Evolutionary conservation across 2,888 invertebrate species (phyloP), one percentile per base, ranked within the genome.

Genomic region (Diaprepes abbreviatus): DNA sequence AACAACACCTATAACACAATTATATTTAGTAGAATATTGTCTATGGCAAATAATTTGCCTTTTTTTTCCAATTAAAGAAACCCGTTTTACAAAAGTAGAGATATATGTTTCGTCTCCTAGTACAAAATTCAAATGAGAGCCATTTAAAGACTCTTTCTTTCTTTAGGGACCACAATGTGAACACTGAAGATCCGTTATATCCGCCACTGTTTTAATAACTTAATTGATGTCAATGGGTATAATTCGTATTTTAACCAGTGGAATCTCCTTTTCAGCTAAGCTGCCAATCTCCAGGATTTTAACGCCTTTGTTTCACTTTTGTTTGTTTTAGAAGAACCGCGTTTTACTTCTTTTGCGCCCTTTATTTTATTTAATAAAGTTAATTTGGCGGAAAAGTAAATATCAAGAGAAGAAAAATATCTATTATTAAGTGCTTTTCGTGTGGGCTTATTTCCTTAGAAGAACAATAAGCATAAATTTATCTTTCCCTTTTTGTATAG

Each of bases 331-430:
- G 2, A 43, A n/a, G 43, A 43, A 43, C 7, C 43, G 19, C 19
- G 19, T n/a, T 43, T 43, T 43, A 43, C 10, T 43, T 21, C 43
- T 21, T 14, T 19, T n/a, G n/a, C 21, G 21, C n/a, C 43, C n/a
- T 43, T 43, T 43, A 43, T 43, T 19, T 21, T 9, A 43, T 43
- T 21, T 43, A 43, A 43, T 43, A 43, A 43, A 43, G 43, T 21
- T 43, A 43, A 43, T 43, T 43, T 21, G 21, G 21, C 21, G 21
- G 43, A 43, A 43, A n/a, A 21, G 21, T 43, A 43, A 43, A 43
- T 43, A 43, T n/a, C n/a, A 21, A 21, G 10, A 21, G 19, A 43
- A 43, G n/a, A 43, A 43, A 38, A 16, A 16, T 12, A 38, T 16
- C 4, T 40, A 17, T 17, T 43, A 10, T 21, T 21, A 43, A 43